A percentile compares a stretch with the other conserved stretches of the same genome.
Conservation (phyloP, 2,797 vertebrate genomes). For the Naso thynnoides region DNA sequence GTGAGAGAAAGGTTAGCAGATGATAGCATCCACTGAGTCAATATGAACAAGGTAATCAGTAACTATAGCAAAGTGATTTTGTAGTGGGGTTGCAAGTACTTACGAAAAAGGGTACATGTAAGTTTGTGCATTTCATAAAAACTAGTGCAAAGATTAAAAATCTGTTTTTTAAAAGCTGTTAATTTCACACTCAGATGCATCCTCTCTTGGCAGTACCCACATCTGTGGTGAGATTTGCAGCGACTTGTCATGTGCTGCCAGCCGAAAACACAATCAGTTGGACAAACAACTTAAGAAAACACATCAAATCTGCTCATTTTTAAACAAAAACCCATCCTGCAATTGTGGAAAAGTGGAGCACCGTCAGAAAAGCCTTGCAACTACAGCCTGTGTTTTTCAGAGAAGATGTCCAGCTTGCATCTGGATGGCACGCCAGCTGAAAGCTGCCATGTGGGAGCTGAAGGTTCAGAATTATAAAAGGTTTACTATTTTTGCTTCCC, state of each 20-base stretch:
- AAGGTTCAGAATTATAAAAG: background rate
- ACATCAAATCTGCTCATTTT: background rate
- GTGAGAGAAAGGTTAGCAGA: background rate
- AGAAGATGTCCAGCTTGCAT: too few species aligned
- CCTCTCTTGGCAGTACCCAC: constrained; percentile 26
- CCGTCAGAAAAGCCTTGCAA: background rate
- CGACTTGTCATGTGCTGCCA: constrained; percentile 31
- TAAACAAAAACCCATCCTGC: background rate
- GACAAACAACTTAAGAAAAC: constrained; percentile 27
- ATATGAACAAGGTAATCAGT: constrained; percentile 11
- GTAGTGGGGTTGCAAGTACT: background rate
- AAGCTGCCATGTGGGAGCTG: background rate
- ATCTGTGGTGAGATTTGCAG: constrained; percentile 25
- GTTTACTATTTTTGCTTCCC: background rate
- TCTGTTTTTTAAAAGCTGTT: constrained; percentile 32
- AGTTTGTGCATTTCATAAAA: constrained; percentile 17
- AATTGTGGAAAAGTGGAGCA: background rate
- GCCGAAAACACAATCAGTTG: constrained; percentile 28
- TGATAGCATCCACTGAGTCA: constrained; percentile 2
- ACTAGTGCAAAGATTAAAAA: constrained; percentile 9
- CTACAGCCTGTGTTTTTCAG: too few species aligned
- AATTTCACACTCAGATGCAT: constrained; percentile 51
- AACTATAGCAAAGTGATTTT: background rate
- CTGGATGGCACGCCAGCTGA: background rate
- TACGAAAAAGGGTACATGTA: constrained; percentile 11